Conservation (phyloP, 53 echinoderm and acorn worm genomes). For the Apostichopus leukothele region DNA sequence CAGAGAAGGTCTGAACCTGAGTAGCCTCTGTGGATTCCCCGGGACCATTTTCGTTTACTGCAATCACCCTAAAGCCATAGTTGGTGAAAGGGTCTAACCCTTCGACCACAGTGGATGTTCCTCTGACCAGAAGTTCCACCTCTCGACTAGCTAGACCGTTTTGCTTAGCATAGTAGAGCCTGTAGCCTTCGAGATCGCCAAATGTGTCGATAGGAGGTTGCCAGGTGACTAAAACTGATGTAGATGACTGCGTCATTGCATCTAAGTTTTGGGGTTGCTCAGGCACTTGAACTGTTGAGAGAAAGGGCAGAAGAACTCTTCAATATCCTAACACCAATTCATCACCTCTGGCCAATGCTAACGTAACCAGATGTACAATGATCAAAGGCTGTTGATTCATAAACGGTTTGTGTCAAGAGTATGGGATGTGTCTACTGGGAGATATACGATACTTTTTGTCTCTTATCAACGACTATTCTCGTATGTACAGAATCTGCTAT, state of each 20-base stretch:
- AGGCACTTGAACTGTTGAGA: slow-evolving; percentile 32
- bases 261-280: slow-evolving; percentile 6
- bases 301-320: background rate
- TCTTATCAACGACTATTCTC: too few species aligned
- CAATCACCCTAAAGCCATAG: slow-evolving; percentile 65
- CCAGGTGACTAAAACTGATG: slow-evolving; percentile 62
- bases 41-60: slow-evolving; percentile 63
- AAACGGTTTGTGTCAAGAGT: too few species aligned
- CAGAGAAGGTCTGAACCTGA: slow-evolving; percentile 56
- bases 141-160: slow-evolving; percentile 57
- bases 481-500: too few species aligned
- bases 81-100: slow-evolving; percentile 58
- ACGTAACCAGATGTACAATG: too few species aligned
- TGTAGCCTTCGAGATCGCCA: slow-evolving; percentile 54
- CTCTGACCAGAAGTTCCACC: slow-evolving; percentile 28
- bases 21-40: slow-evolving; percentile 54
- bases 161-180: slow-evolving; percentile 63
- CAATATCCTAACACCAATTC: background rate
- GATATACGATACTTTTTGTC: too few species aligned
- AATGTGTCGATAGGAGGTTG: slow-evolving; percentile 46
- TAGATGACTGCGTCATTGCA: slow-evolving; percentile 16
- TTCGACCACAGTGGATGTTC: slow-evolving; percentile 43
- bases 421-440: too few species aligned
- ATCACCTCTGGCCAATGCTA: background rate
- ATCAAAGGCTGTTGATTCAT: too few species aligned